phyloP scores from a whole-genome alignment of 2,797 vertebrate species.

The Notamacropus eugenii region DNA sequence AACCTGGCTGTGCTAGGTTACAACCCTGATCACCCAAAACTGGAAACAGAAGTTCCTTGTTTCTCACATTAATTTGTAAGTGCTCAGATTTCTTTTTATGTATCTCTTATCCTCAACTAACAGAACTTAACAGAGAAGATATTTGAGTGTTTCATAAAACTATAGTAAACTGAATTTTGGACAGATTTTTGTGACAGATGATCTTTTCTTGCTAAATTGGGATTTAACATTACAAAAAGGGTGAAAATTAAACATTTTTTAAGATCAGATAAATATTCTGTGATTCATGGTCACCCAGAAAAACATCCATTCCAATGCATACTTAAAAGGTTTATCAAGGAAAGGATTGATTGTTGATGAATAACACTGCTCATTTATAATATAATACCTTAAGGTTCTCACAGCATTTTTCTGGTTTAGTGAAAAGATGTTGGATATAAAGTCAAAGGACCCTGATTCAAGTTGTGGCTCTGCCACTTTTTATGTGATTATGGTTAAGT shows the following conservation, averaged over 20 bases:
- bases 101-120: slow-evolving; percentile 17
- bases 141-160: slow-evolving; percentile 13
- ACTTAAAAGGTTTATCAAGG: background rate
- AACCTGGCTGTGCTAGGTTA: no score
- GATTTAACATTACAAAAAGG: background rate
- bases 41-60: no score
- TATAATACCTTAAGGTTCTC: background rate
- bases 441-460: background rate
- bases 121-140: background rate
- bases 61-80: background rate
- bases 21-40: no score
- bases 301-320: slow-evolving; percentile 11
- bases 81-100: background rate
- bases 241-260: background rate
- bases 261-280: background rate
- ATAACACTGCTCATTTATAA: background rate
- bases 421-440: background rate
- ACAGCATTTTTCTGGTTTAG: background rate
- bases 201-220: background rate
- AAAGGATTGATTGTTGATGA: background rate
- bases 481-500: background rate
- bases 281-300: background rate
- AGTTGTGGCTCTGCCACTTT: background rate
- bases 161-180: background rate
- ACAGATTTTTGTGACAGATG: slow-evolving; percentile 1